Evolutionary conservation across 1,140 invertebrate genomes (phyloP).

Genomic region (Lanistes nyassanus): DNA sequence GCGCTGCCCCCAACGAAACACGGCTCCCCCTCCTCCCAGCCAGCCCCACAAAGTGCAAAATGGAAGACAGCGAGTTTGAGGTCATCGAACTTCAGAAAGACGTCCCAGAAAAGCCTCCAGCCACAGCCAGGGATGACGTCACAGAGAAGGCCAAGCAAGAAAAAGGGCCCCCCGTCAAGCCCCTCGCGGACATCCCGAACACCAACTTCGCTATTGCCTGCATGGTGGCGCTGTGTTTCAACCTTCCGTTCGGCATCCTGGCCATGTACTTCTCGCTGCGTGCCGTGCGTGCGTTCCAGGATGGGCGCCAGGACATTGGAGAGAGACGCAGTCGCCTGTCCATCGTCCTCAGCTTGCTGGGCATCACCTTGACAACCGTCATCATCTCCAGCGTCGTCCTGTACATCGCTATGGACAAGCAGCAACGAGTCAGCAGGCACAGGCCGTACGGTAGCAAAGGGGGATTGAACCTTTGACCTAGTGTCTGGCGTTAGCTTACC

Average conservation of each 20-base stretch:
- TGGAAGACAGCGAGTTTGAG: neutral
- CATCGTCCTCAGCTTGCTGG: constrained; percentile 23
- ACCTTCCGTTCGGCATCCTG: constrained; percentile 31
- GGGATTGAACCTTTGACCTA: constrained; percentile 6
- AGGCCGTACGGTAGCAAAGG: neutral
- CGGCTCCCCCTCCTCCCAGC: too few relatives aligned
- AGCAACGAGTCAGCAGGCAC: constrained; percentile 12
- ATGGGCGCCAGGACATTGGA: constrained; percentile 14
- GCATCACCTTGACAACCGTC: constrained; percentile 23
- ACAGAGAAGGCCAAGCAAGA: neutral
- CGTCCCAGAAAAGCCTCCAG: neutral
- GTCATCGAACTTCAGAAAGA: constrained; percentile 24
- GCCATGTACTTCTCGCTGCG: constrained; percentile 34
- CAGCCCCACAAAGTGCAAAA: too few relatives aligned
- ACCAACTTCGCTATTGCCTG: constrained; percentile 36
- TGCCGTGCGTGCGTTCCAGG: constrained; percentile 32
- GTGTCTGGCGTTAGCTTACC: too few relatives aligned
- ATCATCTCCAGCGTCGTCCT: constrained; percentile 25
- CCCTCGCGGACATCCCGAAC: constrained; percentile 25
- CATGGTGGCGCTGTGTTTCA: constrained; percentile 36
- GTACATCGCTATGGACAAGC: constrained; percentile 3
- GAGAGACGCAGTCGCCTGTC: constrained; percentile 14
- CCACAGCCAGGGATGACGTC: neutral
- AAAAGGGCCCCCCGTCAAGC: neutral
- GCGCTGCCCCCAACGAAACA: too few relatives aligned